Evolutionary conservation across 2,113 vertebrate genomes (phyloP).

Genomic region (Ophthalmolycus amberensis): DNA sequence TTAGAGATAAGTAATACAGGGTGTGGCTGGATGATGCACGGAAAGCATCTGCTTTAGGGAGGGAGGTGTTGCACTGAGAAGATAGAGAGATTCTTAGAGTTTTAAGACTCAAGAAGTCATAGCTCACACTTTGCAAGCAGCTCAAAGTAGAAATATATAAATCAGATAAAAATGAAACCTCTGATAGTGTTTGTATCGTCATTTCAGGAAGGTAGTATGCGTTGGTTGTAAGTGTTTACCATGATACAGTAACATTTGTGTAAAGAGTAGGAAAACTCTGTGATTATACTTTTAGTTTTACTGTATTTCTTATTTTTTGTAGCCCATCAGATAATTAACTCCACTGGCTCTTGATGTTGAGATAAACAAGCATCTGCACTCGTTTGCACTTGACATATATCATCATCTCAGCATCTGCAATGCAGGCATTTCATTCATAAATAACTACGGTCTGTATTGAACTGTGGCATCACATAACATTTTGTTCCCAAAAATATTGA

Average conservation of each 20-base stretch:
- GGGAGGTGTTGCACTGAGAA: background rate
- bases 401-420: conserved; percentile 23
- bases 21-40: background rate
- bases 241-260: background rate
- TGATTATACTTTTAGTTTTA: background rate
- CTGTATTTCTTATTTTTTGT: background rate
- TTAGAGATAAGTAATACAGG: background rate
- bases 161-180: background rate
- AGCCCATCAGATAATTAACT: background rate
- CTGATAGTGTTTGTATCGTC: background rate
- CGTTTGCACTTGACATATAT: background rate
- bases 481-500: conserved; percentile 53
- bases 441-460: conserved; percentile 29
- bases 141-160: background rate
- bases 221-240: background rate
- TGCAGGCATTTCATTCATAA: background rate
- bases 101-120: background rate
- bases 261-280: background rate
- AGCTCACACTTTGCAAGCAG: background rate
- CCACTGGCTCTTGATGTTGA: background rate
- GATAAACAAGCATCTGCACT: conserved; percentile 4
- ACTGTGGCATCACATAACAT: conserved; percentile 29
- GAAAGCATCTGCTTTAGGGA: no score
- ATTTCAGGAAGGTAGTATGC: background rate
- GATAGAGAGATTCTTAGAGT: background rate